A percentile compares a stretch with the other conserved stretches of the same genome.
These are phyloP conservation scores for Tricholaema leucomelas DNA, from an alignment of 2,113 vertebrate species.

Conservation along the genomic window DNA sequence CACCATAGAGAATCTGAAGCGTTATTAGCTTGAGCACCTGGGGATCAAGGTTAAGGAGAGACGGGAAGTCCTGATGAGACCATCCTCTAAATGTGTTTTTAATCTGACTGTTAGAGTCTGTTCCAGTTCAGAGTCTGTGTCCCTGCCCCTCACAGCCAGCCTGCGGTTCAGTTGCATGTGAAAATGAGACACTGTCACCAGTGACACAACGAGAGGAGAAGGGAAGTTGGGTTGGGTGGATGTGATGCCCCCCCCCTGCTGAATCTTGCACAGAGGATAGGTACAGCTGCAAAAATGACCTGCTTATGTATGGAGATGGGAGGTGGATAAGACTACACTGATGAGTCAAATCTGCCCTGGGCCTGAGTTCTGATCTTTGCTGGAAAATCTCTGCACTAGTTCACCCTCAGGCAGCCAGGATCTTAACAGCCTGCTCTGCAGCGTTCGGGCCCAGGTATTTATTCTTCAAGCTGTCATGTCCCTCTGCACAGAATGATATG, in stretches of 20 bases:
- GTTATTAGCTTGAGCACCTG: conserved; percentile 52
- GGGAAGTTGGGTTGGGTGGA: not conserved
- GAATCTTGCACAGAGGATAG: not conserved
- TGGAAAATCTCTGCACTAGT: not conserved
- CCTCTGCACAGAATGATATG: not conserved
- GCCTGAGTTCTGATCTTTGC: not conserved
- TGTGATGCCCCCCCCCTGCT: not conserved
- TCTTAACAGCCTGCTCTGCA: not conserved
- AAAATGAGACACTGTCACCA: not conserved
- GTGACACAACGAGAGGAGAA: not conserved
- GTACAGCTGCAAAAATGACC: not conserved
- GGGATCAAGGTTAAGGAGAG: conserved; percentile 51
- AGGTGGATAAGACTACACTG: not conserved
- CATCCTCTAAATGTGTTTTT: conserved; percentile 53
- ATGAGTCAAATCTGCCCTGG: not conserved
- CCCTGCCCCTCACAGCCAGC: not conserved
- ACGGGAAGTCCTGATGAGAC: conserved; percentile 38
- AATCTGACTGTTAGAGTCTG: not conserved
- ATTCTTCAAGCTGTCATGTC: not conserved
- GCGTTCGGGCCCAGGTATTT: not conserved
- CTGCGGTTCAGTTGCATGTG: not conserved
- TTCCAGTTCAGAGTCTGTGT: not conserved
- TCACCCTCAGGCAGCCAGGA: not conserved
- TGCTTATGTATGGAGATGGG: not conserved
- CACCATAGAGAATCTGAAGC: conserved; percentile 16